Evolutionary conservation across 2,888 invertebrate genomes (phyloP), one percentile per base, ranked within the genome.

Genomic region (Sepioteuthis lessoniana): DNA sequence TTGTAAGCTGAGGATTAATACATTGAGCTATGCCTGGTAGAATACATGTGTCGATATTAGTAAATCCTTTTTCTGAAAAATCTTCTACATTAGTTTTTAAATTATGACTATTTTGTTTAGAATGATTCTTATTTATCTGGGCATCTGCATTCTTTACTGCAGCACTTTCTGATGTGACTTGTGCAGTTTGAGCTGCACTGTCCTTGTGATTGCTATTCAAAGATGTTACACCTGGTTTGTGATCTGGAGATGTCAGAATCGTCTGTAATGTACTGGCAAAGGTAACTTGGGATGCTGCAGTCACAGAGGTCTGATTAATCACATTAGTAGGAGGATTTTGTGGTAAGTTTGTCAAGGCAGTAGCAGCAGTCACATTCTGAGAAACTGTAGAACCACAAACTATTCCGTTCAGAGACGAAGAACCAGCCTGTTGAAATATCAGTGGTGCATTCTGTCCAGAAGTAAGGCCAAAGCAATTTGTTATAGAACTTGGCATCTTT

Each of bases 371-470:
- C 8, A 93, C 35, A 60, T 93, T 93, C 28, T 93, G 93, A 46
- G 93, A 60, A 93, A 93, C 47, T 46, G 46, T 47, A 92, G 92
- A 46, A 50, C 93, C 93, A 93, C 55, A 38, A 38, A 38, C 38
- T 35, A 93, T 93, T 93, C 55, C 93, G 55, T 93, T 60, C 38
- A 50, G n/a, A 60, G 60, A 37, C 10, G 93, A 93, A 19, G 93
- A 37, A 50, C 93, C 93, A 60, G 93, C 93, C 60, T 93, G 93
- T 60, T 93, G 93, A 93, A 93, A 93, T 38, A 93, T 31, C 35
- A 93, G 38, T n/a, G 93, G 60, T 93, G 93, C 50, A 60, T 60
- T 93, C 50, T 93, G 93, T 60, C 55, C 93, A 93, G 93, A 50
- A 37, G 60, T 60, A 93, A 93, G 50, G 60, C 93, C 60, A 93